Conservation (phyloP, 2,888 invertebrate species). For the Chalcis sispes region DNA sequence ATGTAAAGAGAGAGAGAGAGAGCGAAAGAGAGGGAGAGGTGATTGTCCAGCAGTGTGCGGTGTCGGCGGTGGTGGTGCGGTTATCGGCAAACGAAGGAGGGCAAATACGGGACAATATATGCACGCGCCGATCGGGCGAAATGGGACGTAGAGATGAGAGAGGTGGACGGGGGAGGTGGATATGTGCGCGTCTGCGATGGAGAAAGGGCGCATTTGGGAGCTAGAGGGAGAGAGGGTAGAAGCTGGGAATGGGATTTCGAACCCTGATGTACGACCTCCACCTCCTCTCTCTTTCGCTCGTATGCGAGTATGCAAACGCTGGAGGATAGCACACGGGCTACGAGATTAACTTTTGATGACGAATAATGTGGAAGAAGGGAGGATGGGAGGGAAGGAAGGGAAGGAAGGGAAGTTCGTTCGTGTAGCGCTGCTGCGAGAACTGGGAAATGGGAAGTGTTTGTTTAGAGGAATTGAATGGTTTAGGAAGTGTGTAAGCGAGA, state of each 20-base stretch:
- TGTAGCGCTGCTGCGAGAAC: not conserved
- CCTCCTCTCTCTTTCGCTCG: not conserved
- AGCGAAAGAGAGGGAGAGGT: not conserved
- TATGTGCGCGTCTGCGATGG: not conserved
- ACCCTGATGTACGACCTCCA: slow-evolving; percentile 44
- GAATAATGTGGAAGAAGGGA: slow-evolving; percentile 48
- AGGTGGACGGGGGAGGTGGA: not conserved
- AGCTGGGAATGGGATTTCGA: slow-evolving; percentile 51
- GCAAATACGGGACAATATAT: slow-evolving; percentile 66
- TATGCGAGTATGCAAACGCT: not conserved
- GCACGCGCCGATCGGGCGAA: slow-evolving; percentile 41
- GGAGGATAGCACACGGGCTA: slow-evolving; percentile 16
- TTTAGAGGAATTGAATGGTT: not conserved
- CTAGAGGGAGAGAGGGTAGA: slow-evolving; percentile 6
- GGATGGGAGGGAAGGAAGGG: not conserved
- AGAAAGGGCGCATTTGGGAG: slow-evolving; percentile 34
- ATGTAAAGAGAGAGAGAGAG: not conserved
- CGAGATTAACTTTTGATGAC: slow-evolving; percentile 53
- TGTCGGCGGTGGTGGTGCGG: slow-evolving; percentile 53
- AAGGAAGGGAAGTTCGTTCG: slow-evolving; percentile 29
- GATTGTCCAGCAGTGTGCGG: not conserved
- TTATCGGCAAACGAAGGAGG: slow-evolving; percentile 69
- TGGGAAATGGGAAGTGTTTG: slow-evolving; percentile 18
- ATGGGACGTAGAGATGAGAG: slow-evolving; percentile 34
- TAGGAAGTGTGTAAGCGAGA: not conserved